A percentile compares a stretch with the other conserved stretches of the same genome.
phyloP scores from a whole-genome alignment of 2,113 vertebrate species.

The Stomatorhinus ivindoensis region DNA sequence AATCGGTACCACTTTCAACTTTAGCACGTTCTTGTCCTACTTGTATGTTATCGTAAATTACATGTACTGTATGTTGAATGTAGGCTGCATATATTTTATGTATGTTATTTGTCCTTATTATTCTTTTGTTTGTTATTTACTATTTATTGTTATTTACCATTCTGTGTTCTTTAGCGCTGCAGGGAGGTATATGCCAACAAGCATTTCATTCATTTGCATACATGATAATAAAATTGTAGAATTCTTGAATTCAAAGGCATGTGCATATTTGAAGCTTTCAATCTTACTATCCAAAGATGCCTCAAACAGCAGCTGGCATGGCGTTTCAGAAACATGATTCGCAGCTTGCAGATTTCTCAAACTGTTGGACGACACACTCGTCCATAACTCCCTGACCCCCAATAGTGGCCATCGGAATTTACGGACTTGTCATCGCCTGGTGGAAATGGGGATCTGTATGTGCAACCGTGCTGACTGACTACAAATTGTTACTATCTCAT shows the following conservation, averaged over 20 bases:
- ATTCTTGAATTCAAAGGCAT: neutral
- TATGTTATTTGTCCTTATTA: neutral
- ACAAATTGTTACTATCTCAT: conserved; percentile 16
- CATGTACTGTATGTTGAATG: neutral
- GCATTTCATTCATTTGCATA: neutral
- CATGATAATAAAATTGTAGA: neutral
- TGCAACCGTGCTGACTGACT: conserved; percentile 22
- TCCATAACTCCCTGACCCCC: neutral
- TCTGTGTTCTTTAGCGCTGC: neutral
- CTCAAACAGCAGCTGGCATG: neutral
- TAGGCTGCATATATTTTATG: neutral
- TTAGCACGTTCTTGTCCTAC: neutral
- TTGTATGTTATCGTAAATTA: neutral
- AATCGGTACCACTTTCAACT: neutral
- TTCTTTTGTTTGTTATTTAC: neutral
- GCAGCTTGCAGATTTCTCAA: neutral
- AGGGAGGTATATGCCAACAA: neutral
- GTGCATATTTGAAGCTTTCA: neutral
- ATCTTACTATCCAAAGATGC: neutral
- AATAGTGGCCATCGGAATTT: neutral
- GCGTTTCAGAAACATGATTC: neutral
- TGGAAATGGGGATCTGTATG: conserved; percentile 1
- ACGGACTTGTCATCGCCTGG: neutral
- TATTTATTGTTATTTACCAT: neutral
- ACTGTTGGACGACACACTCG: neutral